These are phyloP conservation scores for Nomada flava DNA, from an alignment of 2,888 invertebrate species.

Conservation along the genomic window DNA sequence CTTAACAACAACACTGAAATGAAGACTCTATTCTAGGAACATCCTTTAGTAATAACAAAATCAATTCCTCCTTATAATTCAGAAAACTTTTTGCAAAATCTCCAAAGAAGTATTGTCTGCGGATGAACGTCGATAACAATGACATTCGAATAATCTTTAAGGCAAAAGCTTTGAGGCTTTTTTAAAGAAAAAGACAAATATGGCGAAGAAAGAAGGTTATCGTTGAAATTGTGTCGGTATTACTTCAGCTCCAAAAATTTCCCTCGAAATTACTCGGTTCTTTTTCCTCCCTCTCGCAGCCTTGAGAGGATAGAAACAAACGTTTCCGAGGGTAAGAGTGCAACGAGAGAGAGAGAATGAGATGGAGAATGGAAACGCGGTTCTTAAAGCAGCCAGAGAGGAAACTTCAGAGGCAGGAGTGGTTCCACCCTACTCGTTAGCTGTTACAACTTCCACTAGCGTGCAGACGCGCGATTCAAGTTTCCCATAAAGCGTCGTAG, in stretches of 20 bases:
- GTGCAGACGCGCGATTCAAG: conserved; percentile 23
- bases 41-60: neutral
- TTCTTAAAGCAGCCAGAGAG: conserved; percentile 40
- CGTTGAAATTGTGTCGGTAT: conserved; percentile 28
- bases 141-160: neutral
- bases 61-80: conserved; percentile 1
- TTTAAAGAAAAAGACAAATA: neutral
- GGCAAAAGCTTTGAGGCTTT: too few species aligned
- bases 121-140: conserved; percentile 5
- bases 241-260: conserved; percentile 56
- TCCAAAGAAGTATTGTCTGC: conserved; percentile 13
- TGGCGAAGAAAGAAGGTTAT: conserved; percentile 1
- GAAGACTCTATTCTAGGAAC: too few species aligned
- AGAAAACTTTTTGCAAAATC: neutral
- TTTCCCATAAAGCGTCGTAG: conserved; percentile 29
- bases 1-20: too few species aligned
- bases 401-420: conserved; percentile 21
- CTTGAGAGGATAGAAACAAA: conserved; percentile 45
- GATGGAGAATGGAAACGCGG: conserved; percentile 12
- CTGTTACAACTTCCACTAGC: conserved; percentile 44
- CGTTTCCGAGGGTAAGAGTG: conserved; percentile 35
- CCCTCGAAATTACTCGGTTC: conserved; percentile 38
- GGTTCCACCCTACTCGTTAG: conserved; percentile 49
- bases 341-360: conserved; percentile 8
- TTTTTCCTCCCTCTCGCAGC: conserved; percentile 19